Evolutionary conservation across 2,888 invertebrate species (phyloP).

Genomic region (Deroplatys truncata): DNA sequence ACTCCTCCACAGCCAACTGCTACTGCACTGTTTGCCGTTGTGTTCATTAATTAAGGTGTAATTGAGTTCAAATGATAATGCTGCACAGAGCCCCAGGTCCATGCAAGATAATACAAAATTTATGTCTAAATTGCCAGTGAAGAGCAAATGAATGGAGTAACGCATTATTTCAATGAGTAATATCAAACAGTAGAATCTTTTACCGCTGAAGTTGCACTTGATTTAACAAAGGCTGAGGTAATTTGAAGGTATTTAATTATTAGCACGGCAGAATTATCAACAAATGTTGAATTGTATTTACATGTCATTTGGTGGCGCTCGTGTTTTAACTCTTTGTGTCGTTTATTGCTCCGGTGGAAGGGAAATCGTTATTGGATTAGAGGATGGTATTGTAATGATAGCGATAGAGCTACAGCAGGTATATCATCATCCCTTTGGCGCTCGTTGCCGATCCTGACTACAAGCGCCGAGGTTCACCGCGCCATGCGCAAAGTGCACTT

Average conservation of each 20-base stretch:
- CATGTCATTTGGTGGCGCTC: neutral
- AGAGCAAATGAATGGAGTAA: slow-evolving; percentile 14
- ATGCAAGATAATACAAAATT: slow-evolving; percentile 18
- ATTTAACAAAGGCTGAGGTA: neutral
- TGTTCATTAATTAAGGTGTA: slow-evolving; percentile 21
- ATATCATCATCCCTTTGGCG: neutral
- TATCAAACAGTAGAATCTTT: slow-evolving; percentile 13
- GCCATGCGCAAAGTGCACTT: neutral
- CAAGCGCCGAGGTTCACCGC: neutral
- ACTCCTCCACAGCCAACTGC: neutral
- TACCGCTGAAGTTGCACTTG: slow-evolving; percentile 5
- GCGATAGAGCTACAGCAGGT: neutral
- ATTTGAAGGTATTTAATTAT: neutral
- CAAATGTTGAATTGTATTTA: neutral
- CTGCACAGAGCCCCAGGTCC: neutral
- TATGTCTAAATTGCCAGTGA: slow-evolving; percentile 8
- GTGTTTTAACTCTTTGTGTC: neutral
- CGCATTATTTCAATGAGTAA: slow-evolving; percentile 16
- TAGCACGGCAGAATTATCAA: neutral
- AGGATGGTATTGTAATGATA: neutral
- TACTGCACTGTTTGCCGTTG: neutral
- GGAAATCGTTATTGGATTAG: neutral
- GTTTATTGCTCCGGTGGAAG: neutral
- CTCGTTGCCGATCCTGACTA: neutral
- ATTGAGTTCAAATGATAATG: slow-evolving; percentile 20